phyloP scores from a whole-genome alignment of 2,888 invertebrate genomes.

The Polietes domitor region DNA sequence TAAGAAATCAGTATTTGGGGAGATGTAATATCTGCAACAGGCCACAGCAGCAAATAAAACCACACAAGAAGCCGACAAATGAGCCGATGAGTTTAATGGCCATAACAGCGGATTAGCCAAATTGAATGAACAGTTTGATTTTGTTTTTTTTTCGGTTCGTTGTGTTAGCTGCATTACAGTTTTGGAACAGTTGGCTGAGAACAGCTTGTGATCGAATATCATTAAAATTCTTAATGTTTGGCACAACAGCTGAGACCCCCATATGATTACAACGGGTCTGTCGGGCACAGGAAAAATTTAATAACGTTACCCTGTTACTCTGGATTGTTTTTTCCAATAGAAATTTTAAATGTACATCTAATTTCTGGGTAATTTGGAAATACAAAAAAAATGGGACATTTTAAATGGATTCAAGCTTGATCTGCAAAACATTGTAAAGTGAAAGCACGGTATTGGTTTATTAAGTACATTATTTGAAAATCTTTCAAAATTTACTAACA shows the following conservation, averaged over 20 bases:
- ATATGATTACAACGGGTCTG: slow-evolving; percentile 8
- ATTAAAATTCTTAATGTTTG: slow-evolving; percentile 30
- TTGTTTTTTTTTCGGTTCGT: background rate
- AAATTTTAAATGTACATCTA: background rate
- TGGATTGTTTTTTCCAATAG: background rate
- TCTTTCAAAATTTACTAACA: no score
- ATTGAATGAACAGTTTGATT: slow-evolving; percentile 36
- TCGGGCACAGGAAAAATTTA: slow-evolving; percentile 17
- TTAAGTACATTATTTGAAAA: background rate
- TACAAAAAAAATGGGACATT: no score
- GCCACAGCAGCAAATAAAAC: background rate
- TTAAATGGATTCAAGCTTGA: background rate
- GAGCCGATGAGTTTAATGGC: slow-evolving; percentile 23
- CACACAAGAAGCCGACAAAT: slow-evolving; percentile 48
- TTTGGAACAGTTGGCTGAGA: slow-evolving; percentile 18
- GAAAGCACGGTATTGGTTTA: background rate
- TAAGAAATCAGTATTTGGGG: slow-evolving; percentile 39
- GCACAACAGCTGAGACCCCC: background rate
- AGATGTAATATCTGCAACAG: slow-evolving; percentile 36
- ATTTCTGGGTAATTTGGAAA: background rate
- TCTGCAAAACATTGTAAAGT: background rate
- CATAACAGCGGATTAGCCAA: slow-evolving; percentile 39
- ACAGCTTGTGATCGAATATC: slow-evolving; percentile 25
- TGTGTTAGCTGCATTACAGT: background rate
- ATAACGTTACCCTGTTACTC: background rate